phyloP scores from a whole-genome alignment of 2,888 invertebrate genomes.

The Synergus gifuensis region DNA sequence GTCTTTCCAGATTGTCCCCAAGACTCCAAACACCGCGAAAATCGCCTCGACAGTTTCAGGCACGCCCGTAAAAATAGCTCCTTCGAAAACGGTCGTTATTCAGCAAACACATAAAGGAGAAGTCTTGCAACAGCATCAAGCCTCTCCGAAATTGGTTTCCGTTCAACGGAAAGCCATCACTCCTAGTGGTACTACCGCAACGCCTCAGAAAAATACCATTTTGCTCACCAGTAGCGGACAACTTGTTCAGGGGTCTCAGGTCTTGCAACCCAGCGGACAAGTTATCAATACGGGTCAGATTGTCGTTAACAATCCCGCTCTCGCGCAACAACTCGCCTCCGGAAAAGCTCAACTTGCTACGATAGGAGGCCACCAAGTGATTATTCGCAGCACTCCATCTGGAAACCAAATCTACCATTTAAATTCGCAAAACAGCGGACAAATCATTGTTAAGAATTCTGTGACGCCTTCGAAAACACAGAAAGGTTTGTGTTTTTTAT shows the following conservation, averaged over 20 bases:
- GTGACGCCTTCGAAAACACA: conserved; percentile 60
- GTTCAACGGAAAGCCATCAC: conserved; percentile 66
- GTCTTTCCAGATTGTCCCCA: conserved; percentile 48
- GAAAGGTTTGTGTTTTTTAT: conserved; percentile 58
- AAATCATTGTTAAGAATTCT: conserved; percentile 71
- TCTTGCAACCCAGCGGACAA: conserved; percentile 70
- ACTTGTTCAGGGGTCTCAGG: conserved; percentile 67
- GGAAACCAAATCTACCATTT: conserved; percentile 86
- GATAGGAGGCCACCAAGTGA: conserved; percentile 91
- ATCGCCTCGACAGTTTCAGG: conserved; percentile 59
- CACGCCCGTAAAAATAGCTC: conserved; percentile 61
- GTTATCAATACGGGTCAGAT: conserved; percentile 81
- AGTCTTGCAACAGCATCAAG: conserved; percentile 69
- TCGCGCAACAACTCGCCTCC: conserved; percentile 89
- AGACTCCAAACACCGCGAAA: conserved; percentile 56
- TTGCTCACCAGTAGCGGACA: conserved; percentile 73
- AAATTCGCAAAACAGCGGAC: conserved; percentile 68
- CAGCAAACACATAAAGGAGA: conserved; percentile 50
- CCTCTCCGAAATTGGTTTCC: conserved; percentile 53
- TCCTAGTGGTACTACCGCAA: conserved; percentile 60
- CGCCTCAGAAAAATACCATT: conserved; percentile 68
- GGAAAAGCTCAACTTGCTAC: conserved; percentile 92
- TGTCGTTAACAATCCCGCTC: conserved; percentile 85
- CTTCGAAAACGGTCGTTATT: conserved; percentile 72
- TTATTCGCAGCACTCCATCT: conserved; percentile 84